Evolutionary conservation across 2,797 vertebrate genomes (phyloP), one percentile per base, ranked within the genome.

Genomic region (Danionella dracula): DNA sequence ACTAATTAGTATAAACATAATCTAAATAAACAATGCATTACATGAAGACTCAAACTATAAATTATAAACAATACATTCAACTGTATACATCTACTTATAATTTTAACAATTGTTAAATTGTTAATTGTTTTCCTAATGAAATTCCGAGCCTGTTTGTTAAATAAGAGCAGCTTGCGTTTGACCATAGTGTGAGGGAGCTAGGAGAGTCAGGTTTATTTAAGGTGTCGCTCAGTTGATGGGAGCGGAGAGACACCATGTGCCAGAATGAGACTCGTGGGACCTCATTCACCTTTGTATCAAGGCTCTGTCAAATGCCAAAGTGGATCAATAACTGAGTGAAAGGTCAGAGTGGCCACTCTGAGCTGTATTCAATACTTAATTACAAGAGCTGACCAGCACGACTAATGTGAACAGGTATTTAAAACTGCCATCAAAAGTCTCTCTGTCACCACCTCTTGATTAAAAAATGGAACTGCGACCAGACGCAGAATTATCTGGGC

Each of bases 361-460:
- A 74, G 72, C 68, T 35, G 55, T 45, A 73, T 73, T 68, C 73
- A 75, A 77, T 79, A 77, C 68, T 75, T 77, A 66, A 75, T 76
- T 72, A 75, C 61, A 23, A 48, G 61, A 19, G 37, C 65, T 45
- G 40, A 34, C 58, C 63, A 17, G 65, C 54, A 40, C 60, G n/a
- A 61, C 9, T 58, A 70, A 76, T 70, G 12, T 70, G 61, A 70
- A 70, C 55, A 42, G 49, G 66, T 66, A 29, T 75, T 75, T 73
- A 79, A 75, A 70, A 6, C 23, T 3, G 23, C 23, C 6, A 6
- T 27, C 23, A 3, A 6, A 3, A 3, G 23, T 27, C 23, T 27
- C 23, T 3, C 23, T 3, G 23, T 3, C 23, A 6, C 23, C 23
- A 27, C 6, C 23, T 27, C 23, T 27, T 27, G 23, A 27, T 27